Evolutionary conservation across 2,113 vertebrate species (phyloP).

Genomic region (Syngnathoides biaculeatus): DNA sequence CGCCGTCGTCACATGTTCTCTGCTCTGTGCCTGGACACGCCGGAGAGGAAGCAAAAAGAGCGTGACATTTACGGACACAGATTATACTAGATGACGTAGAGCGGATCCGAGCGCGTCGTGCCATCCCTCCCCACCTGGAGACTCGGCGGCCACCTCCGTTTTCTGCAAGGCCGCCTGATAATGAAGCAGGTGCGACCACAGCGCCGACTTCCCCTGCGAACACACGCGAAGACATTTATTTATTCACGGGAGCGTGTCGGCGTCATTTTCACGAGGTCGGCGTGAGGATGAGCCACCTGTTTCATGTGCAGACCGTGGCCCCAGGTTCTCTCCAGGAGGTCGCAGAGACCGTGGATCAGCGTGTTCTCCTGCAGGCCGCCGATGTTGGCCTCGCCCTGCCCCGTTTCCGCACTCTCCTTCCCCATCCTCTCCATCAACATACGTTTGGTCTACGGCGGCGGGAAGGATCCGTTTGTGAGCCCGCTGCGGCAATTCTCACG

Average conservation of each 20-base stretch:
- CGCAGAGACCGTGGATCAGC: slow-evolving; percentile 87
- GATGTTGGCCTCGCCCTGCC: slow-evolving; percentile 91
- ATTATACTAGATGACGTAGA: background rate
- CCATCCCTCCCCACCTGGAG: slow-evolving; percentile 76
- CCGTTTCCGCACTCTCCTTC: slow-evolving; percentile 87
- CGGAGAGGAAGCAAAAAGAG: background rate
- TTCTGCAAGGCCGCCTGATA: slow-evolving; percentile 90
- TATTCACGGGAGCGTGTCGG: background rate
- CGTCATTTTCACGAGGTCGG: background rate
- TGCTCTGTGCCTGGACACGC: slow-evolving; percentile 77
- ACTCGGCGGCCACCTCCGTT: slow-evolving; percentile 75
- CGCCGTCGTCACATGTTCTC: slow-evolving; percentile 77
- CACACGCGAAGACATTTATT: slow-evolving; percentile 6
- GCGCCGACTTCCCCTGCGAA: slow-evolving; percentile 87
- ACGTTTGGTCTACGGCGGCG: slow-evolving; percentile 82
- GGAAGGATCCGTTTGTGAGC: background rate
- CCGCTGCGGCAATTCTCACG: background rate
- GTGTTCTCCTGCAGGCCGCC: slow-evolving; percentile 94
- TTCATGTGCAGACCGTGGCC: slow-evolving; percentile 93
- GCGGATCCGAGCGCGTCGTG: background rate
- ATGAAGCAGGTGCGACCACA: slow-evolving; percentile 96
- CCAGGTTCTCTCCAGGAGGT: slow-evolving; percentile 96
- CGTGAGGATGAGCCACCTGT: slow-evolving; percentile 72
- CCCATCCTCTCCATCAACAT: slow-evolving; percentile 99
- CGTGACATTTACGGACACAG: background rate